A percentile compares a stretch with the other conserved stretches of the same genome.
These are phyloP conservation scores for Molothrus aeneus DNA, from an alignment of 2,797 vertebrate species.

Conservation along the genomic window DNA sequence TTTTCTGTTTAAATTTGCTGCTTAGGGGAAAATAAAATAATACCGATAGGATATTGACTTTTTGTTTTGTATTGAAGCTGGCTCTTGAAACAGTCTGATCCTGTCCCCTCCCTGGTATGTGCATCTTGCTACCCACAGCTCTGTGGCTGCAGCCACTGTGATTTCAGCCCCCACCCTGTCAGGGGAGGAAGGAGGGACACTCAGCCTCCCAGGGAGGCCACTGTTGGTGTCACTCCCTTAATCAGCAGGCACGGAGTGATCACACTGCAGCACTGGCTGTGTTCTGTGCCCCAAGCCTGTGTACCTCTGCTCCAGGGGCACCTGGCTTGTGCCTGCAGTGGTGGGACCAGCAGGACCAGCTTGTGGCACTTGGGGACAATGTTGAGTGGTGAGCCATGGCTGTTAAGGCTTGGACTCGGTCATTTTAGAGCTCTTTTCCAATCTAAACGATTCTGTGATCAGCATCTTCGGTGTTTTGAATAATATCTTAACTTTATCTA, in stretches of 20 bases:
- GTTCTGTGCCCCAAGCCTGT: background rate
- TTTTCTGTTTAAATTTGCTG: background rate
- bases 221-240: constrained; percentile 51
- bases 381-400: background rate
- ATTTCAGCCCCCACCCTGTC: constrained; percentile 44
- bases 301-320: background rate
- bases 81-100: background rate
- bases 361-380: background rate
- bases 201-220: constrained; percentile 24
- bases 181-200: constrained; percentile 49
- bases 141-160: background rate
- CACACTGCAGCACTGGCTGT: background rate
- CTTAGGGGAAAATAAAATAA: background rate
- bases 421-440: background rate
- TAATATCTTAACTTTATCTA: constrained; percentile 71
- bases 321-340: background rate
- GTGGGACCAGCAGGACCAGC: background rate
- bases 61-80: background rate
- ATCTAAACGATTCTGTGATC: background rate
- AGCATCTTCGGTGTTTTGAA: constrained; percentile 64
- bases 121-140: background rate
- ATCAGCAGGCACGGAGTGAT: constrained; percentile 38
- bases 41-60: background rate
- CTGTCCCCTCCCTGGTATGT: background rate
- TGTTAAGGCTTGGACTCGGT: background rate